These are phyloP conservation scores for Montipora sp. DNA, from an alignment of 64 coral and sea anemone species.

Conservation along the genomic window DNA sequence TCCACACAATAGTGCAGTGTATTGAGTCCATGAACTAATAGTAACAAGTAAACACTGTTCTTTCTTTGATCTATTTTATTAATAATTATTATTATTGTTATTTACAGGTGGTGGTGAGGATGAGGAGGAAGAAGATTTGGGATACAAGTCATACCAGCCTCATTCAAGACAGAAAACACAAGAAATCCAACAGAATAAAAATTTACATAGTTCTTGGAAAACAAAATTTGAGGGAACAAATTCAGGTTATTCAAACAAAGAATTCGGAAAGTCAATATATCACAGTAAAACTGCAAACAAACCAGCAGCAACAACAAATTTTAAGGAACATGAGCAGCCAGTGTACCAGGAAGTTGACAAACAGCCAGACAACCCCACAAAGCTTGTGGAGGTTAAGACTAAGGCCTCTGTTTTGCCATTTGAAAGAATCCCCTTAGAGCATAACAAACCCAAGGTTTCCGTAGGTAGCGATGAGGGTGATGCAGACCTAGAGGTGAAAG, in stretches of 20 bases:
- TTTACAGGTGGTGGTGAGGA: not conserved
- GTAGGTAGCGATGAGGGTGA: not conserved
- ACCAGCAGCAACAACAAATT: not conserved
- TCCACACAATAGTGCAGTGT: too few species aligned
- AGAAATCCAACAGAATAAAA: slow-evolving; percentile 13
- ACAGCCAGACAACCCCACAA: not conserved
- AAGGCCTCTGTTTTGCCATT: not conserved
- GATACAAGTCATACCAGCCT: not conserved
- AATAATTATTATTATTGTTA: not conserved
- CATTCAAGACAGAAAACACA: not conserved
- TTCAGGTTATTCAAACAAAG: not conserved
- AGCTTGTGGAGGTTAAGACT: not conserved
- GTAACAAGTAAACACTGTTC: too few species aligned
- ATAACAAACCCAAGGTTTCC: not conserved
- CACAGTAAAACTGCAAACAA: slow-evolving; percentile 12
- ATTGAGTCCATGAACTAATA: too few species aligned
- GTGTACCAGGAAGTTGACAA: not conserved
- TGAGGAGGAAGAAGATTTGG: not conserved
- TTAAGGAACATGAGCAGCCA: not conserved
- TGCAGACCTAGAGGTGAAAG: slow-evolving; percentile 21
- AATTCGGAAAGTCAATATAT: not conserved
- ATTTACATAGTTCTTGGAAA: slow-evolving; percentile 19
- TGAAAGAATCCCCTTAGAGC: not conserved
- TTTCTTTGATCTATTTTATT: not conserved
- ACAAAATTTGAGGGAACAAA: not conserved